phyloP scores from a whole-genome alignment of 2,888 invertebrate genomes.

The Drosophila borealis region DNA sequence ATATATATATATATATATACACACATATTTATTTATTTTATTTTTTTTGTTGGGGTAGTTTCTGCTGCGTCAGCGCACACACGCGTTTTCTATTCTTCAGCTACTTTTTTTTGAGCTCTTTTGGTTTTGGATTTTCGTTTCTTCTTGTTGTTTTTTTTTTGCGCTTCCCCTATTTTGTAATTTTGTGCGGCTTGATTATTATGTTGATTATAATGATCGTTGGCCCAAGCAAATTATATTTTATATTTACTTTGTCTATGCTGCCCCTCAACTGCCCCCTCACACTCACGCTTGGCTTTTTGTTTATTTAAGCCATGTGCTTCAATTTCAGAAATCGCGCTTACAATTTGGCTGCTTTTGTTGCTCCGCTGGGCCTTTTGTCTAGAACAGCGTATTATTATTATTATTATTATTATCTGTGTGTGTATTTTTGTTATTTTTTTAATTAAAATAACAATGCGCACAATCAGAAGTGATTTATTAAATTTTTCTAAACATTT shows the following conservation, averaged over 20 bases:
- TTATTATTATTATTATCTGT: constrained; percentile 38
- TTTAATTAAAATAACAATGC: constrained; percentile 74
- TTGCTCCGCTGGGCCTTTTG: constrained; percentile 47
- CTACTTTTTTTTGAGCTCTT: neutral
- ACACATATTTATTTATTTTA: neutral
- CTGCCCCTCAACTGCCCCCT: neutral
- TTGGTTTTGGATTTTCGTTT: constrained; percentile 8
- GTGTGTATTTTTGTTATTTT: constrained; percentile 40
- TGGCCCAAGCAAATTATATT: constrained; percentile 58
- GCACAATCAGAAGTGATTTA: constrained; percentile 75
- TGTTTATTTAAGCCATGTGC: constrained; percentile 69
- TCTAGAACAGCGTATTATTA: constrained; percentile 41
- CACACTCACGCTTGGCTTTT: constrained; percentile 6
- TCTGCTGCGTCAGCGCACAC: constrained; percentile 75
- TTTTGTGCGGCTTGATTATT: constrained; percentile 49
- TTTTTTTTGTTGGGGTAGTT: constrained; percentile 47
- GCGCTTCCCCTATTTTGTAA: constrained; percentile 29
- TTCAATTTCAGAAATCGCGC: constrained; percentile 38
- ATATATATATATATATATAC: neutral
- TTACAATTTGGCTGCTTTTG: constrained; percentile 54
- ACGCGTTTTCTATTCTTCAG: constrained; percentile 59
- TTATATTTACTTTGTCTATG: constrained; percentile 64
- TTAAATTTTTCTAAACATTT: constrained; percentile 53
- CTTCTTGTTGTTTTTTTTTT: neutral
- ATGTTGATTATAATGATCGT: constrained; percentile 61